Conservation (phyloP, 2,797 vertebrate genomes). For the Squalus acanthias region DNA sequence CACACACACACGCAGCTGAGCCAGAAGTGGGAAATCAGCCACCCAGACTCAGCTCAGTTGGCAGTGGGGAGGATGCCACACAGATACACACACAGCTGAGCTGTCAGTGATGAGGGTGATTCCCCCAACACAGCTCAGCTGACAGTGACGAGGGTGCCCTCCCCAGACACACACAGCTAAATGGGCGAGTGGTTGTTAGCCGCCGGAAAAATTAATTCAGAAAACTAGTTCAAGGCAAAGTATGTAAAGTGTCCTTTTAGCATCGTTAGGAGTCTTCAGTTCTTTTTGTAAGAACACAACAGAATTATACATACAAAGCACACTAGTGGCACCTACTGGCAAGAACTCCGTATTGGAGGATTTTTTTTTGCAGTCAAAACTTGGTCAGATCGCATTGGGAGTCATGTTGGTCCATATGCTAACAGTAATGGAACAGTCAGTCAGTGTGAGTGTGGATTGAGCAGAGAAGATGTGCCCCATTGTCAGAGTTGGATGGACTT, state of each 20-base stretch:
- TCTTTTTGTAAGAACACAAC: neutral
- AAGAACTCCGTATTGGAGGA: neutral
- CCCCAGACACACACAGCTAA: neutral
- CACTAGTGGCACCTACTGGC: slow-evolving; percentile 23
- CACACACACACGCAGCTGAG: neutral
- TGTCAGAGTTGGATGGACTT: neutral
- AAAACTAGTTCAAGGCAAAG: neutral
- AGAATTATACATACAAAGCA: neutral
- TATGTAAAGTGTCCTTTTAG: neutral
- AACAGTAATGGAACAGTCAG: neutral
- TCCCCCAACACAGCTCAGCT: too few species aligned
- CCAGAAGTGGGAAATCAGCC: neutral
- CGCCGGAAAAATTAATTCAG: neutral
- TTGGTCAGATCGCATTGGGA: neutral
- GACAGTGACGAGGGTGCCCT: neutral
- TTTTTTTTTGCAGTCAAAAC: neutral
- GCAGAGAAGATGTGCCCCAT: neutral
- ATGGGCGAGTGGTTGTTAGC: neutral
- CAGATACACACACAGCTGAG: neutral
- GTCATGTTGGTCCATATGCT: neutral
- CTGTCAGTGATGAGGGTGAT: neutral
- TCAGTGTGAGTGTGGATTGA: neutral
- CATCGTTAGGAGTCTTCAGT: neutral
- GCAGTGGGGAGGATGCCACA: neutral
- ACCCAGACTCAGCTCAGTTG: neutral